Conservation (phyloP, 2,797 vertebrate species). For the Avahi laniger region DNA sequence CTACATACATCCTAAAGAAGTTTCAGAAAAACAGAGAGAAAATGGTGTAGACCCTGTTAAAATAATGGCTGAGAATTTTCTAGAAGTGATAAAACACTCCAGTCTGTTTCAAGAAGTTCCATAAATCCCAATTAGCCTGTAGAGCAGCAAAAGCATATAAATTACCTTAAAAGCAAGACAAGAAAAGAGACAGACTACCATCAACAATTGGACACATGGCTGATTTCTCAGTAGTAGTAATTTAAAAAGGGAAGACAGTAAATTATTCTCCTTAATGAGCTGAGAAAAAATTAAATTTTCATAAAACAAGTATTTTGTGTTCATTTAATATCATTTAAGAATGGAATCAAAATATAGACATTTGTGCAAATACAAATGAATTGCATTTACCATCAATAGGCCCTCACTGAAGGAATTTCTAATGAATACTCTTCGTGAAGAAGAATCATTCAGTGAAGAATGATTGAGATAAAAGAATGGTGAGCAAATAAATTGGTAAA, state of each 20-base stretch:
- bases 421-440: background rate
- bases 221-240: background rate
- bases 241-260: background rate
- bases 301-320: background rate
- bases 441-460: background rate
- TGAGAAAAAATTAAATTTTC: constrained; percentile 20
- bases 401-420: background rate
- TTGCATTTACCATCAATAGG: background rate
- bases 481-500: background rate
- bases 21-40: background rate
- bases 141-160: background rate
- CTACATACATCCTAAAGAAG: background rate
- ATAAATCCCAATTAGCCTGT: background rate
- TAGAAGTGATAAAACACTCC: background rate
- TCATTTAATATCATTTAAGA: background rate
- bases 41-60: background rate
- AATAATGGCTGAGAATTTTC: background rate
- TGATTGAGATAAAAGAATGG: background rate
- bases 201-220: background rate
- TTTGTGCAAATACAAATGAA: background rate
- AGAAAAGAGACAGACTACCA: background rate
- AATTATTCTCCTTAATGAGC: background rate
- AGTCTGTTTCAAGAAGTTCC: background rate
- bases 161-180: background rate
- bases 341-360: background rate